Percentiles rank a stretch among this genome's conserved stretches.
Conservation (phyloP, 1,140 invertebrate species). For the Oryctes rhinoceros region DNA sequence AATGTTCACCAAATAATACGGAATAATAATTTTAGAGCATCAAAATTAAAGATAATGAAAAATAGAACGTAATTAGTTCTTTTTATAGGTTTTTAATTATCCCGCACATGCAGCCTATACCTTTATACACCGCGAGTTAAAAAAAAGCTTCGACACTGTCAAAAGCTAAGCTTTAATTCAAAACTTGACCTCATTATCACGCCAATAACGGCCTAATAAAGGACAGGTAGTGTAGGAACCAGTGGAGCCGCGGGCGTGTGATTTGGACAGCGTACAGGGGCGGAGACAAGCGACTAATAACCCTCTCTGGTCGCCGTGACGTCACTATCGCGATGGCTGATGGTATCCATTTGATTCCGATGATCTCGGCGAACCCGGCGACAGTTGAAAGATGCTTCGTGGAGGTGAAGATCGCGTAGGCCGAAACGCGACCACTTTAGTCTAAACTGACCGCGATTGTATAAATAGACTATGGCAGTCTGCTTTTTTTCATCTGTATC, state of each 20-base stretch:
- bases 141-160: neutral
- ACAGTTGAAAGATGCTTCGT: conserved; percentile 5
- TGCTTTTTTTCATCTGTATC: too few species aligned
- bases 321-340: conserved; percentile 42
- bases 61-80: neutral
- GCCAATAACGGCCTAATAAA: conserved; percentile 12
- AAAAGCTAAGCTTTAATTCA: neutral
- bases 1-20: too few species aligned
- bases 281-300: conserved; percentile 41
- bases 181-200: neutral
- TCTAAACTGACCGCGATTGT: too few species aligned
- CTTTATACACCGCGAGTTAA: neutral
- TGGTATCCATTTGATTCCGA: conserved; percentile 24
- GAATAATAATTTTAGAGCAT: too few species aligned
- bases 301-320: conserved; percentile 42
- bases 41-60: too few species aligned
- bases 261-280: conserved; percentile 21
- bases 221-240: neutral
- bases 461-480: too few species aligned
- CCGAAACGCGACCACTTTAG: conserved; percentile 1
- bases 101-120: neutral
- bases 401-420: conserved; percentile 24
- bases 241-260: conserved; percentile 4
- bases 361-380: conserved; percentile 7
- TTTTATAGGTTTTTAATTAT: too few species aligned